Conservation (phyloP, 1,140 invertebrate species). For the Watersipora subatra region DNA sequence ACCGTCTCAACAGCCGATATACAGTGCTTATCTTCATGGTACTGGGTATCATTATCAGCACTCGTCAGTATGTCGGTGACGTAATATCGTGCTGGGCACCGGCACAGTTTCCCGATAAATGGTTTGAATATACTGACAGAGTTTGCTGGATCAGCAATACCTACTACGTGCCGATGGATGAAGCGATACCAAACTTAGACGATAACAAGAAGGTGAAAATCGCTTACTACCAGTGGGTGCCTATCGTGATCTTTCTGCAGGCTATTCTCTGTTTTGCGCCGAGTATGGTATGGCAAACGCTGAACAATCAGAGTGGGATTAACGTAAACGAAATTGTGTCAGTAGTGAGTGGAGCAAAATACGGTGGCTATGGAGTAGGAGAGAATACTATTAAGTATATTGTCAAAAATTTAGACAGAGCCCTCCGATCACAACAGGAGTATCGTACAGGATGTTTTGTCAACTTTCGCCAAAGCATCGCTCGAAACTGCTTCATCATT, state of each 20-base stretch:
- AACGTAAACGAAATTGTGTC: slow-evolving; percentile 19
- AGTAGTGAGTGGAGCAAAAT: slow-evolving; percentile 12
- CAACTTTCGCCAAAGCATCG: slow-evolving; percentile 21
- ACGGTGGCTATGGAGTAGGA: slow-evolving; percentile 11
- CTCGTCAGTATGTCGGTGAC: slow-evolving; percentile 45
- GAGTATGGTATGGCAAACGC: slow-evolving; percentile 37
- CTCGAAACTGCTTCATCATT: slow-evolving; percentile 34
- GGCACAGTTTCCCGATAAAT: slow-evolving; percentile 18
- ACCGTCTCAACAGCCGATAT: slow-evolving; percentile 42
- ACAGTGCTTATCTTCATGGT: neutral
- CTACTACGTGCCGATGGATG: slow-evolving; percentile 42
- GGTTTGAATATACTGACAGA: slow-evolving; percentile 15
- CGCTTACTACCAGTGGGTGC: slow-evolving; percentile 49
- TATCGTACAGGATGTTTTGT: neutral
- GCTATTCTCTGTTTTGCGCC: slow-evolving; percentile 40
- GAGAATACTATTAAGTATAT: slow-evolving; percentile 12
- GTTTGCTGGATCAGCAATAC: slow-evolving; percentile 18
- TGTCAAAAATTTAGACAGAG: slow-evolving; percentile 13
- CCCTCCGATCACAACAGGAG: slow-evolving; percentile 5
- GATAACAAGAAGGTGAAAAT: slow-evolving; percentile 29
- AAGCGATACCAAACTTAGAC: slow-evolving; percentile 16
- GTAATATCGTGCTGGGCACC: slow-evolving; percentile 41
- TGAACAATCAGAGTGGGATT: slow-evolving; percentile 19
- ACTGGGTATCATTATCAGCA: slow-evolving; percentile 24
- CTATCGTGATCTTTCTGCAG: slow-evolving; percentile 29